These are phyloP conservation scores for Tetragonula clypearis DNA, from an alignment of 1,140 invertebrate genomes.

Conservation along the genomic window DNA sequence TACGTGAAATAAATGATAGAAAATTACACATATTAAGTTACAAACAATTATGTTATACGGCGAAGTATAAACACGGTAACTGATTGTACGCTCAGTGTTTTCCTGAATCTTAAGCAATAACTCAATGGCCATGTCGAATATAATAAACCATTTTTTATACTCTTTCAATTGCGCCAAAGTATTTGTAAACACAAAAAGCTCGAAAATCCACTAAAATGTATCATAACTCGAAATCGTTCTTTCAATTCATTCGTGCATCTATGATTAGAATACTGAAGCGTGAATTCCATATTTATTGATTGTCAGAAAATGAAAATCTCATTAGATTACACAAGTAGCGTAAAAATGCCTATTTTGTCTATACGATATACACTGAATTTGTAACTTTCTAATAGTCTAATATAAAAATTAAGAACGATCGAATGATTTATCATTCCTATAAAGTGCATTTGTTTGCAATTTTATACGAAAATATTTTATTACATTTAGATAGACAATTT, in stretches of 20 bases:
- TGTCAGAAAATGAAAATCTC: background rate
- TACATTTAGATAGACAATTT: conserved; percentile 30
- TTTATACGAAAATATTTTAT: conserved; percentile 9
- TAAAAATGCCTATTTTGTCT: conserved; percentile 37
- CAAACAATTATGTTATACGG: conserved; percentile 44
- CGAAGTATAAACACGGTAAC: conserved; percentile 42
- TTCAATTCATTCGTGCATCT: conserved; percentile 15
- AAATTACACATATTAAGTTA: conserved; percentile 40
- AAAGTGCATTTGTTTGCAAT: conserved; percentile 9
- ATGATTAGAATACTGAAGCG: conserved; percentile 10
- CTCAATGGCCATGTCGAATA: background rate
- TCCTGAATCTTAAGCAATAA: conserved; percentile 40
- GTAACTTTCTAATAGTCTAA: conserved; percentile 21
- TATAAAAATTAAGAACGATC: conserved; percentile 18
- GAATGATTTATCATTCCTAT: conserved; percentile 21
- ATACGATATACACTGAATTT: conserved; percentile 20
- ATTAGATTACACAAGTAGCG: conserved; percentile 24
- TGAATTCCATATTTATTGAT: conserved; percentile 24
- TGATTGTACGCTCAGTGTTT: conserved; percentile 39
- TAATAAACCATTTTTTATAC: conserved; percentile 46
- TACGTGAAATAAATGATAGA: conserved; percentile 32
- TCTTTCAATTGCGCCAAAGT: conserved; percentile 24
- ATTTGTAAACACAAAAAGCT: conserved; percentile 21
- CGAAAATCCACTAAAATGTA: conserved; percentile 3
- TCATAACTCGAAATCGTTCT: conserved; percentile 10